Evolutionary conservation across 2,797 vertebrate genomes (phyloP).

Genomic region (Etheostoma nigrum): DNA sequence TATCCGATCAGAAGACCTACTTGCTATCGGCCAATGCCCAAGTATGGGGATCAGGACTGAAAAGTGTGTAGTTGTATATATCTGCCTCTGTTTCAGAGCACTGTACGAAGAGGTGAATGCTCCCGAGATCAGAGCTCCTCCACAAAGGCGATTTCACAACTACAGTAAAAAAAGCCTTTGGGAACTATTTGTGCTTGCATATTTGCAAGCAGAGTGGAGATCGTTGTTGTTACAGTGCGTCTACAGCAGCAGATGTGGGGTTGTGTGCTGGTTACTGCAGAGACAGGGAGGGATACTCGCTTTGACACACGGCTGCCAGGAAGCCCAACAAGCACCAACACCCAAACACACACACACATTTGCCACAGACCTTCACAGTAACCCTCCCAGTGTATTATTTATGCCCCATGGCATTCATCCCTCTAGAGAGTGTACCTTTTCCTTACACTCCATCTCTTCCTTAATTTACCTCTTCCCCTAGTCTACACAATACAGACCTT

Average conservation of each 20-base stretch:
- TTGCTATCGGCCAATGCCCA: no score
- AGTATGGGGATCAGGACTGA: no score
- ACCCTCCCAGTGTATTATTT: slow-evolving; percentile 33
- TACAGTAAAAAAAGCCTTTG: background rate
- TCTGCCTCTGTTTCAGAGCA: slow-evolving; percentile 8
- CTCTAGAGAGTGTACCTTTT: slow-evolving; percentile 36
- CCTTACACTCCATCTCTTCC: slow-evolving; percentile 24
- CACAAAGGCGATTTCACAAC: slow-evolving; percentile 19
- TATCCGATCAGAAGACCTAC: no score
- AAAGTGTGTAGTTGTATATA: background rate
- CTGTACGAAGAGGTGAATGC: slow-evolving; percentile 29
- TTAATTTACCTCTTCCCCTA: slow-evolving; percentile 23
- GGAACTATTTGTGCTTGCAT: slow-evolving; percentile 2
- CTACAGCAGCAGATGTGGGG: slow-evolving; percentile 21
- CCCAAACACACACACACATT: background rate
- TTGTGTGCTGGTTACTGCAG: slow-evolving; percentile 18
- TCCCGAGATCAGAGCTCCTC: slow-evolving; percentile 28
- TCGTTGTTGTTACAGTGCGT: background rate
- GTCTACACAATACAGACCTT: slow-evolving; percentile 63
- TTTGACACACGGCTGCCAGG: slow-evolving; percentile 32
- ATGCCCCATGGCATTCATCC: slow-evolving; percentile 42
- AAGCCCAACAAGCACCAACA: background rate
- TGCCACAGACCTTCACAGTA: slow-evolving; percentile 16
- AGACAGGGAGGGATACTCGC: slow-evolving; percentile 18
- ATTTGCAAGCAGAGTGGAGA: slow-evolving; percentile 2